Conservation (phyloP, 2,113 vertebrate genomes). For the Mugil cephalus region DNA sequence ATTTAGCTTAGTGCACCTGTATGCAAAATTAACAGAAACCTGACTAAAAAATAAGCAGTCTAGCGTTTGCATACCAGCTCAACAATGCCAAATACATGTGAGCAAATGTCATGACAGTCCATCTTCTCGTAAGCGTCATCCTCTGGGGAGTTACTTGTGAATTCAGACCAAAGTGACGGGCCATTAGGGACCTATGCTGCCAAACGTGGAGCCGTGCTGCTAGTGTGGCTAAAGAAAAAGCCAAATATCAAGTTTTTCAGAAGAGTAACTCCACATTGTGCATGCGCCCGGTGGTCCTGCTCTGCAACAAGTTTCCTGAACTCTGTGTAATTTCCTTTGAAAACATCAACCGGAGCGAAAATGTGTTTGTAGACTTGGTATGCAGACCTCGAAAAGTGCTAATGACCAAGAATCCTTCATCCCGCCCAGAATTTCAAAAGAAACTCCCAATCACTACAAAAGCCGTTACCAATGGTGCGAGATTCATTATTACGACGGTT, state of each 20-base stretch:
- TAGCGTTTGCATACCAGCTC: too few relatives aligned
- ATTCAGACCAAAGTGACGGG: too few relatives aligned
- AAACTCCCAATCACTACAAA: conserved; percentile 44
- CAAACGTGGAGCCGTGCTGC: not conserved
- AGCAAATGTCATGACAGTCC: too few relatives aligned
- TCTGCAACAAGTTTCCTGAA: conserved; percentile 38
- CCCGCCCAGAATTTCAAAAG: conserved; percentile 62
- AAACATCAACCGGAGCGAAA: conserved; percentile 45
- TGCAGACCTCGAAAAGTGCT: conserved; percentile 46
- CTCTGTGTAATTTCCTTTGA: conserved; percentile 37
- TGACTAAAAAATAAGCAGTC: too few relatives aligned
- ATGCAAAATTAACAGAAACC: too few relatives aligned
- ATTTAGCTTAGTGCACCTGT: too few relatives aligned
- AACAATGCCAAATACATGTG: too few relatives aligned
- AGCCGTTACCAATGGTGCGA: conserved; percentile 43
- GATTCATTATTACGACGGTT: conserved; percentile 68
- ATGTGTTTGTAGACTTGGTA: conserved; percentile 45
- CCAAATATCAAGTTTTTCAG: not conserved
- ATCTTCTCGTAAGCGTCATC: too few relatives aligned
- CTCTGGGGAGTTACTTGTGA: too few relatives aligned
- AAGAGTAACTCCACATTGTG: conserved; percentile 26
- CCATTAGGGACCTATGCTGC: too few relatives aligned
- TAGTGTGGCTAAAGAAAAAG: not conserved
- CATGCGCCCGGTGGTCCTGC: conserved; percentile 24
- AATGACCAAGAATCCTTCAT: conserved; percentile 48